Conservation (phyloP, 2,888 invertebrate genomes). For the Ctenicera cuprea region DNA sequence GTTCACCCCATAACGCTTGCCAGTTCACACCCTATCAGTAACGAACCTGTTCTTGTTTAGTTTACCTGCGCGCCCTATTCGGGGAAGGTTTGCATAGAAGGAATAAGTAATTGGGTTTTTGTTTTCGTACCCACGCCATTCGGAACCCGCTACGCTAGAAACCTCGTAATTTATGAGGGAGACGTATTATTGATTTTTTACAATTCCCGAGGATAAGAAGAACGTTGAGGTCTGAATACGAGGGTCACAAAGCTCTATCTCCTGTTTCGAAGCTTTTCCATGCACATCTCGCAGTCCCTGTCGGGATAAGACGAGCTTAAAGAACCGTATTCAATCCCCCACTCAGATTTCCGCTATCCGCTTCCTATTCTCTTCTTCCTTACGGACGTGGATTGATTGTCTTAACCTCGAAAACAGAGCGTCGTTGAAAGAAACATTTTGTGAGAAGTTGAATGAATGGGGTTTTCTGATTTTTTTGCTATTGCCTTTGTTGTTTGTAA, state of each 20-base stretch:
- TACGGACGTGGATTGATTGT: slow-evolving; percentile 64
- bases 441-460: slow-evolving; percentile 34
- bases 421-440: slow-evolving; percentile 60
- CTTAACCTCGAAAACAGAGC: slow-evolving; percentile 57
- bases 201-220: slow-evolving; percentile 42
- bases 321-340: slow-evolving; percentile 50
- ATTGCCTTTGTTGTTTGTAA: slow-evolving; percentile 17
- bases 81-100: background rate
- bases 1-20: slow-evolving; percentile 50
- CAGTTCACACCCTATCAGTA: slow-evolving; percentile 51
- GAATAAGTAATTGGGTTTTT: background rate
- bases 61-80: slow-evolving; percentile 24
- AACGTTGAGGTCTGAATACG: slow-evolving; percentile 58
- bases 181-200: slow-evolving; percentile 32
- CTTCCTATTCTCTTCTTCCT: slow-evolving; percentile 60
- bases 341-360: slow-evolving; percentile 56
- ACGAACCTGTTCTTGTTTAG: slow-evolving; percentile 40
- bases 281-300: slow-evolving; percentile 45
- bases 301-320: slow-evolving; percentile 49
- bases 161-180: slow-evolving; percentile 27
- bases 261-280: slow-evolving; percentile 38
- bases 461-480: slow-evolving; percentile 12
- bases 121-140: background rate
- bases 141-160: background rate
- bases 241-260: slow-evolving; percentile 58